A percentile compares a stretch with the other conserved stretches of the same genome.
These are phyloP conservation scores for Ardeotis arabs DNA, from an alignment of 2,113 vertebrate genomes.

Conservation along the genomic window DNA sequence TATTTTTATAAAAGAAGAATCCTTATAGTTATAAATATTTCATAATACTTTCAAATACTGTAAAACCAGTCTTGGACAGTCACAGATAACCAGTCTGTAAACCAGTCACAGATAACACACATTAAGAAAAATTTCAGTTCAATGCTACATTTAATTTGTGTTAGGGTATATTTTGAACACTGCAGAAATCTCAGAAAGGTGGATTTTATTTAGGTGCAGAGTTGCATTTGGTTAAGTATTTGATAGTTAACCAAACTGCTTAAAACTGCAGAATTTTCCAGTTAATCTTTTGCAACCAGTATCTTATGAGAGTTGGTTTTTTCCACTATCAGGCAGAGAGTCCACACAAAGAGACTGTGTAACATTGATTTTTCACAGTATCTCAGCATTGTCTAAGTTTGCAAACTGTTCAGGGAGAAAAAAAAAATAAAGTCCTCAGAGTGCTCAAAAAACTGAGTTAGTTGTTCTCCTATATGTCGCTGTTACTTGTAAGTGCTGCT, in stretches of 20 bases:
- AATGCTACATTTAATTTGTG: neutral
- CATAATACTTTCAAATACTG: neutral
- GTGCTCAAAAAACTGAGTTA: neutral
- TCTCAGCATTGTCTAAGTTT: neutral
- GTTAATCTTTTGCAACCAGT: neutral
- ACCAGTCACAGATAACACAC: neutral
- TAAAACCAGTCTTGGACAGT: neutral
- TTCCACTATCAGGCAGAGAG: neutral
- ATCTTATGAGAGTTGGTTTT: neutral
- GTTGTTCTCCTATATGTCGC: neutral
- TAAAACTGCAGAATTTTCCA: neutral
- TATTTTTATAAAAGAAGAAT: neutral
- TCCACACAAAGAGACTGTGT: neutral
- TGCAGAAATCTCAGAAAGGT: neutral
- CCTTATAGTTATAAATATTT: neutral
- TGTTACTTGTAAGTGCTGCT: neutral
- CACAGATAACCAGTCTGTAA: neutral
- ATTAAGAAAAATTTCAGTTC: neutral
- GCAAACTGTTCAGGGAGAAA: neutral
- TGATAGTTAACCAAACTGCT: neutral
- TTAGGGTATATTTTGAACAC: neutral
- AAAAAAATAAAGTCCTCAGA: neutral
- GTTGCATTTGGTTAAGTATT: neutral
- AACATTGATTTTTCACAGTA: neutral
- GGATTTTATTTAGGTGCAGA: neutral